Conservation (phyloP, 2,797 vertebrate species). For the Heliangelus exortis region DNA sequence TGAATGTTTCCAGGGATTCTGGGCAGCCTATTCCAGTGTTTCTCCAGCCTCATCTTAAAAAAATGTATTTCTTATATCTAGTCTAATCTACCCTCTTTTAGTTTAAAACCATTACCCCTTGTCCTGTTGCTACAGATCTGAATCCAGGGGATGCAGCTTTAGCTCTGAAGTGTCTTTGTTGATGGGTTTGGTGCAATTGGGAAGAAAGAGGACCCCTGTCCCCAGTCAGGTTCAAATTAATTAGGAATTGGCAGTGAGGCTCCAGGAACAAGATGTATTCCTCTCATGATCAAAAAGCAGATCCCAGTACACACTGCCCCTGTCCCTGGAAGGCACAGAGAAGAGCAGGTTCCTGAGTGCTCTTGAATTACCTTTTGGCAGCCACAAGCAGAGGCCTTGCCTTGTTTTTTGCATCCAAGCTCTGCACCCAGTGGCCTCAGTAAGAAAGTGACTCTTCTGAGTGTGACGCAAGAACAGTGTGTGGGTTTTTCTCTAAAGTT, state of each 20-base stretch:
- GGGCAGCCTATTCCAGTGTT: background rate
- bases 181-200: background rate
- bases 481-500: background rate
- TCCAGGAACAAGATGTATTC: background rate
- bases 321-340: background rate
- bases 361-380: background rate
- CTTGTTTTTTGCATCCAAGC: background rate
- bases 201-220: background rate
- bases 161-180: background rate
- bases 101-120: background rate
- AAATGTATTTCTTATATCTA: background rate
- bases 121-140: background rate
- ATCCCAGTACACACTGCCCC: rapidly evolving
- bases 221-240: background rate
- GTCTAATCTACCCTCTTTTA: background rate
- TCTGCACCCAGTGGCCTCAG: background rate
- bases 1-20: background rate
- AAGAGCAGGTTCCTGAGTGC: background rate
- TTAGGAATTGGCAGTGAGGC: background rate
- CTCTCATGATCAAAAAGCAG: background rate
- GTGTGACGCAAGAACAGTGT: background rate
- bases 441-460: background rate
- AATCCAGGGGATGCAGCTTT: background rate
- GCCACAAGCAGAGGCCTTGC: background rate
- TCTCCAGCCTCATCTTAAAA: background rate